These are phyloP conservation scores for Hypocryptadius cinnamomeus DNA, from an alignment of 2,113 vertebrate species.

Conservation along the genomic window DNA sequence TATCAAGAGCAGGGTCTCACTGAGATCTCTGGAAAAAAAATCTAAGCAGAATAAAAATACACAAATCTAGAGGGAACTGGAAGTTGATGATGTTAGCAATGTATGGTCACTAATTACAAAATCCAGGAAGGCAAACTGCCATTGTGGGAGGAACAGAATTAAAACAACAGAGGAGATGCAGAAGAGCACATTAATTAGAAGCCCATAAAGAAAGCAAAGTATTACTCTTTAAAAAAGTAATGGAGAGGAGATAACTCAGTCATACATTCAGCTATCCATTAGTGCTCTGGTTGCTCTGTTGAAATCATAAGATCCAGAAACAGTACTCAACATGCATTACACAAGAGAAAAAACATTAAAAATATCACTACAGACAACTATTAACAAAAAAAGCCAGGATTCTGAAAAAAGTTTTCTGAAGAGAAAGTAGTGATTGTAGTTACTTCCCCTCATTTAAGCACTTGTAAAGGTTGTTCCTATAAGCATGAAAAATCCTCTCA, in stretches of 20 bases:
- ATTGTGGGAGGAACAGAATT: background rate
- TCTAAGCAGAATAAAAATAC: background rate
- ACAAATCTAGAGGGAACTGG: background rate
- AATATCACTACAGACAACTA: background rate
- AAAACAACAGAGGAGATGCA: background rate
- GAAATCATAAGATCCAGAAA: background rate
- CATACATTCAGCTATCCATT: background rate
- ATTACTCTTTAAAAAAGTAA: background rate
- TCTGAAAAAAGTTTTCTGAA: background rate
- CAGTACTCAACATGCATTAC: background rate
- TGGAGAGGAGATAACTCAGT: background rate
- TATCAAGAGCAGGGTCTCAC: background rate
- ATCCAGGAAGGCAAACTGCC: background rate
- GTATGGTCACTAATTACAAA: background rate
- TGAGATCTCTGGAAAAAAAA: background rate
- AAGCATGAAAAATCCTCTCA: background rate
- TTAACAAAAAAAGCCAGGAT: background rate
- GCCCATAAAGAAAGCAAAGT: background rate
- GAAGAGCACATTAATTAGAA: background rate
- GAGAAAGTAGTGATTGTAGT: background rate
- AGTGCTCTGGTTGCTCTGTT: background rate
- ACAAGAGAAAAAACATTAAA: background rate
- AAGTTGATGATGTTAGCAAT: background rate
- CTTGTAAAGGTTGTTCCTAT: background rate
- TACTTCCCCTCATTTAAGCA: background rate